Conservation (phyloP, 2,113 vertebrate genomes). For the Phalacrocorax pelagicus region DNA sequence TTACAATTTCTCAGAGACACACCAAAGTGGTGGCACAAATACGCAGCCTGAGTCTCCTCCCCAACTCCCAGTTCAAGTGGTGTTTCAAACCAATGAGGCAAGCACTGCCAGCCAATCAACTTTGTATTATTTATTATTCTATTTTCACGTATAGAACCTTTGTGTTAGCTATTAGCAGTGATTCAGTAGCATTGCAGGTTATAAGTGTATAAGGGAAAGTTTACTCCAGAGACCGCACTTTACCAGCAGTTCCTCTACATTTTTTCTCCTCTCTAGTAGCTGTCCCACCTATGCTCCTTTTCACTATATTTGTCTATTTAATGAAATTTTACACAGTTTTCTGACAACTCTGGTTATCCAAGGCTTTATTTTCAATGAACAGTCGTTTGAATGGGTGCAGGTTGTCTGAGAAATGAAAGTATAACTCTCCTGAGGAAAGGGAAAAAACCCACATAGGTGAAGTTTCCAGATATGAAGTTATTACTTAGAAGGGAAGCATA, state of each 20-base stretch:
- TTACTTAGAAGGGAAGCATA: not conserved
- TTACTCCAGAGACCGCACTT: not conserved
- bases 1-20: constrained; percentile 59
- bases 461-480: not conserved
- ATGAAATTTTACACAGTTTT: not conserved
- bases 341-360: not conserved
- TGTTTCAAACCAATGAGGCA: not conserved
- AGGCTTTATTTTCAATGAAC: not conserved
- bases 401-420: not conserved
- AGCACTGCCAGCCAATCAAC: not conserved
- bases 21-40: constrained; percentile 1
- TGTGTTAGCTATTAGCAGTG: not conserved
- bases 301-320: not conserved
- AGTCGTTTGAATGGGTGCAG: not conserved
- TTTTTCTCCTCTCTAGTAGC: not conserved
- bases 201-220: not conserved
- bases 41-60: not conserved
- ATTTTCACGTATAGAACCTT: not conserved
- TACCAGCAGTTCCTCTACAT: not conserved
- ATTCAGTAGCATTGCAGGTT: not conserved
- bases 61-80: not conserved
- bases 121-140: not conserved
- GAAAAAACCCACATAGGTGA: not conserved
- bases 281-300: not conserved
- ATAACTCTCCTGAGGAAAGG: not conserved